Base-by-base conservation (phyloP, 2,888 invertebrate species). In the Caenorhabditis plicata region DNA sequence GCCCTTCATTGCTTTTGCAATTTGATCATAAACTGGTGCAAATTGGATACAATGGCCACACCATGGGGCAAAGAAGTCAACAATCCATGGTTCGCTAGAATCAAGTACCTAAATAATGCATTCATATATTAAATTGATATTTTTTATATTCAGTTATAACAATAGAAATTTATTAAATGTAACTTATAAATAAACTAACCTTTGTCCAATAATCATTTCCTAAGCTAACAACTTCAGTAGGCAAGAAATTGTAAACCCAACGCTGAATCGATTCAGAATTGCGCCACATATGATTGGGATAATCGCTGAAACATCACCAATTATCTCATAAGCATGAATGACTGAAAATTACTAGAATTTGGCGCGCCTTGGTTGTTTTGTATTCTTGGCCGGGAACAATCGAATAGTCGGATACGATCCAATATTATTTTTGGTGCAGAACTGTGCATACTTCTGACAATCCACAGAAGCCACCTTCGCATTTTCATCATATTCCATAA, bases 391-490 rank as follows among this genome's bases (percentile, higher is more conserved):
- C 2, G 88, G 88, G 82, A 88, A 89, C 22, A 89, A 80, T 45
- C 88, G 83, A 52, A 89, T 86, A 3, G 87, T 87, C 1, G 89
- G 89, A 81, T 88, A 89, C 41, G 86, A 85, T 13, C 82, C 81
- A n/a, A 89, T 83, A 45, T 84, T 84, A 78, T 88, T 86, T 4
- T 83, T 76, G 8, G 80, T 75, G 77, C 89, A 89, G 15, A 88
- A 75, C 4, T 82, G 78, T 1, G 80, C 68, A 74, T 88, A 84
- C 7, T 82, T 82, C 54, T 86, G 86, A 81, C 89, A 89, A 80
- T 89, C 87, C 0, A 89, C 86, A 73, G 86, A 85, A 9, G 67
- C 71, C 20, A 75, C 57, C 27, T 61, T 58, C 8, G 68, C 61
- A n/a, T 57, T 62, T 11, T 64, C 64, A 38, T 68, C 64, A 25